Conservation (phyloP, 2,888 invertebrate species). For the Rhagonycha fulva region DNA sequence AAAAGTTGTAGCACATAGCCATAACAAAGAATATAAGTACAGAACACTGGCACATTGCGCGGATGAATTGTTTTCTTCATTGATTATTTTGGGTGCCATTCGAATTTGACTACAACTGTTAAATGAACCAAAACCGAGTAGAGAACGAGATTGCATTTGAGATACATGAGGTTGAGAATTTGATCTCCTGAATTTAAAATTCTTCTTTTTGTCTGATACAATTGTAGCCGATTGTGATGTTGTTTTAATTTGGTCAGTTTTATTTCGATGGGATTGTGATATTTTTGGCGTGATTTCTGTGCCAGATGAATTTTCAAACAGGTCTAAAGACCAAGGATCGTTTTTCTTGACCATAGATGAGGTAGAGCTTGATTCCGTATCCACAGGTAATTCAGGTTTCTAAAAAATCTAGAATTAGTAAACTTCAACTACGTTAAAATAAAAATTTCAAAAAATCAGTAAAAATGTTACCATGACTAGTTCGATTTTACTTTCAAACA, state of each 20-base stretch:
- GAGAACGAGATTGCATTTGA: conserved; percentile 27
- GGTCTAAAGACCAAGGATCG: conserved; percentile 50
- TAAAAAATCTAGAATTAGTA: neutral
- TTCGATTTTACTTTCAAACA: no score
- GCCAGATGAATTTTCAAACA: conserved; percentile 41
- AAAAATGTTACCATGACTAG: no score
- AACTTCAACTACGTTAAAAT: neutral
- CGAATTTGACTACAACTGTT: neutral
- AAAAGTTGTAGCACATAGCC: conserved; percentile 81
- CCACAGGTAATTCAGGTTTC: neutral
- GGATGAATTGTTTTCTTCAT: conserved; percentile 41
- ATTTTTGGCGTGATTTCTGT: neutral
- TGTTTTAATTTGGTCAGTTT: conserved; percentile 43
- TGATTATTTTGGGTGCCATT: neutral
- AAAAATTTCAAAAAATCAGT: neutral
- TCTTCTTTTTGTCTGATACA: conserved; percentile 27
- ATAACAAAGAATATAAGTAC: conserved; percentile 78
- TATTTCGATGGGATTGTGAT: conserved; percentile 7
- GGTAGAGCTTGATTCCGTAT: neutral
- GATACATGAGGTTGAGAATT: conserved; percentile 46
- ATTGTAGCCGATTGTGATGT: conserved; percentile 19
- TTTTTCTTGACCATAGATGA: conserved; percentile 28
- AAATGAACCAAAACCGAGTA: conserved; percentile 21
- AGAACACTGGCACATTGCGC: conserved; percentile 65
- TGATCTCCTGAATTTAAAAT: conserved; percentile 46